Evolutionary conservation across 2,797 vertebrate species (phyloP).

Genomic region (Clamator glandarius): DNA sequence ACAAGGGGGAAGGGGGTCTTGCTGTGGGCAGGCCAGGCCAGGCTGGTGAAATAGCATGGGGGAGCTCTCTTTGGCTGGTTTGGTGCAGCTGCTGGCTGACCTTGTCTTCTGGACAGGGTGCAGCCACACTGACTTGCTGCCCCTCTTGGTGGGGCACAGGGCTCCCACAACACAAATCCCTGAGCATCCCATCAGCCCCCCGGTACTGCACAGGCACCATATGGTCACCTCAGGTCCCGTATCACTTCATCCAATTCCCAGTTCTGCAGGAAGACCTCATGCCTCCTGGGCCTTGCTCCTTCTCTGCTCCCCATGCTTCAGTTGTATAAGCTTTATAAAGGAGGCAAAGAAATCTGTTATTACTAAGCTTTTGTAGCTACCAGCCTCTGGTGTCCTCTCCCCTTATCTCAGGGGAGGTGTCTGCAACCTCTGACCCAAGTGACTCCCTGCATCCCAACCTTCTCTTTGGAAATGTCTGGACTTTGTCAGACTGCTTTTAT

Average conservation of each 20-base stretch:
- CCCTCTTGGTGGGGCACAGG: not conserved
- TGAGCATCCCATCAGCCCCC: rapidly evolving
- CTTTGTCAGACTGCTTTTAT: not conserved
- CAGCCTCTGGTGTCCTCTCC: not conserved
- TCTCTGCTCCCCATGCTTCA: not conserved
- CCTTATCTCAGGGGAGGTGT: not conserved
- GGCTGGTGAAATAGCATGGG: rapidly evolving
- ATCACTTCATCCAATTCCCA: not conserved
- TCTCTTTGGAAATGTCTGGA: not conserved
- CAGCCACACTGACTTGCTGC: not conserved
- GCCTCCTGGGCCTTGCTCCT: not conserved
- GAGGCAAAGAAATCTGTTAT: not conserved
- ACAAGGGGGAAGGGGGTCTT: rapidly evolving
- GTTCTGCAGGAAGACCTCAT: not conserved
- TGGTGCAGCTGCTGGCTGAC: not conserved
- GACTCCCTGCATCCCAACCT: not conserved
- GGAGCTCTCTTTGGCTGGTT: not conserved
- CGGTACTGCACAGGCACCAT: rapidly evolving
- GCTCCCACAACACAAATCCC: not conserved
- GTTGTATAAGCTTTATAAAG: not conserved
- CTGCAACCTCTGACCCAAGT: not conserved
- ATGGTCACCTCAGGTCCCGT: not conserved
- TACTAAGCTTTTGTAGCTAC: not conserved
- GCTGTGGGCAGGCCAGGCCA: not conserved
- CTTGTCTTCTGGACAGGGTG: not conserved